Evolutionary conservation across 2,888 invertebrate genomes (phyloP).

Genomic region (Apodemia duryi): DNA sequence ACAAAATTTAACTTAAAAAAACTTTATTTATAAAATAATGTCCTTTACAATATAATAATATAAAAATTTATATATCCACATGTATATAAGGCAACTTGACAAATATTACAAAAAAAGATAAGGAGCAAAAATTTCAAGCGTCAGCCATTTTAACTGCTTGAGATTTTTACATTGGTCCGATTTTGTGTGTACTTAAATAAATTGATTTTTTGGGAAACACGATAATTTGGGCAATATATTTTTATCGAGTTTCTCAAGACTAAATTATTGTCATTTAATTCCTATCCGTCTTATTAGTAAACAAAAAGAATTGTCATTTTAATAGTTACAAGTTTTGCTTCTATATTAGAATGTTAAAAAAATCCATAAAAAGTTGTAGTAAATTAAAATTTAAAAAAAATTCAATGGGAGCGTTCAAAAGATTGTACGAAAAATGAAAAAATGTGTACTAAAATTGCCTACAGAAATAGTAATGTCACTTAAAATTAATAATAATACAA

Average conservation of each 20-base stretch:
- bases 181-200: slow-evolving; percentile 15
- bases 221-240: slow-evolving; percentile 36
- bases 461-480: too few relatives aligned
- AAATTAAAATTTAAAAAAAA: too few relatives aligned
- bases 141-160: slow-evolving; percentile 67
- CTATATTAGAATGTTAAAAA: too few relatives aligned
- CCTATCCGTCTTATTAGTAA: slow-evolving; percentile 10
- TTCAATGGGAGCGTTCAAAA: too few relatives aligned
- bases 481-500: too few relatives aligned
- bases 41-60: slow-evolving; percentile 49
- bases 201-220: slow-evolving; percentile 30
- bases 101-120: slow-evolving; percentile 23
- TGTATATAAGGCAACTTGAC: slow-evolving; percentile 58
- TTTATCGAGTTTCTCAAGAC: slow-evolving; percentile 31
- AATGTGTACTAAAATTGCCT: too few relatives aligned
- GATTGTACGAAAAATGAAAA: too few relatives aligned
- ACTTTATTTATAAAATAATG: slow-evolving; percentile 67
- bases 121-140: slow-evolving; percentile 67
- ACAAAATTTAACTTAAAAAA: slow-evolving; percentile 59
- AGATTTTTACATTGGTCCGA: slow-evolving; percentile 57
- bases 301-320: slow-evolving; percentile 18
- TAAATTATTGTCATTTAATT: slow-evolving; percentile 14
- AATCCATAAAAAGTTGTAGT: too few relatives aligned
- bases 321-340: neutral
- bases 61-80: slow-evolving; percentile 53